Evolutionary conservation across 2,113 vertebrate species (phyloP).

Genomic region (Erpornis zantholeuca): DNA sequence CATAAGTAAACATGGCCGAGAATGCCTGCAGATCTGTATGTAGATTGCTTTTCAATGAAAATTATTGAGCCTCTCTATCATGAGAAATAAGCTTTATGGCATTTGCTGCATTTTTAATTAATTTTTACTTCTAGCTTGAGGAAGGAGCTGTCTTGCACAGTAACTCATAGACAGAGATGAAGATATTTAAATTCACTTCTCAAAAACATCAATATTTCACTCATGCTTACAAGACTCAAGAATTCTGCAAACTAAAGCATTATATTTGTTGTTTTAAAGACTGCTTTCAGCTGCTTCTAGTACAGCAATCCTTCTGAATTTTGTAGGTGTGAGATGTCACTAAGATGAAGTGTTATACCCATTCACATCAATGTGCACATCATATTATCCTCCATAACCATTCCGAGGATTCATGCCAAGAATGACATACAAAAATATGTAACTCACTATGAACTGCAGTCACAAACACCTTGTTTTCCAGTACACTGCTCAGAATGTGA

Average conservation of each 20-base stretch:
- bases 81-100: not conserved
- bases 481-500: not conserved
- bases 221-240: not conserved
- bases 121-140: constrained; percentile 5
- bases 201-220: not conserved
- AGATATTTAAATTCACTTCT: not conserved
- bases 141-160: not conserved
- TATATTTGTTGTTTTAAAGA: not conserved
- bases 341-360: not conserved
- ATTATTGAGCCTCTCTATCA: not conserved
- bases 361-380: constrained; percentile 5
- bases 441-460: not conserved
- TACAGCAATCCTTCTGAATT: not conserved
- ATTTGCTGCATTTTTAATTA: constrained; percentile 5
- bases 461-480: not conserved
- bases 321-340: not conserved
- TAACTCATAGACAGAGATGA: not conserved
- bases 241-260: not conserved
- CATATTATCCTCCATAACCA: not conserved
- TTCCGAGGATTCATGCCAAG: not conserved
- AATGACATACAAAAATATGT: not conserved
- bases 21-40: not conserved
- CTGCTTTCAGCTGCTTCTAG: not conserved
- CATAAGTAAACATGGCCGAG: not conserved
- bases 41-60: not conserved